Conservation (phyloP, 2,888 invertebrate genomes). For the Nysson spinosus region DNA sequence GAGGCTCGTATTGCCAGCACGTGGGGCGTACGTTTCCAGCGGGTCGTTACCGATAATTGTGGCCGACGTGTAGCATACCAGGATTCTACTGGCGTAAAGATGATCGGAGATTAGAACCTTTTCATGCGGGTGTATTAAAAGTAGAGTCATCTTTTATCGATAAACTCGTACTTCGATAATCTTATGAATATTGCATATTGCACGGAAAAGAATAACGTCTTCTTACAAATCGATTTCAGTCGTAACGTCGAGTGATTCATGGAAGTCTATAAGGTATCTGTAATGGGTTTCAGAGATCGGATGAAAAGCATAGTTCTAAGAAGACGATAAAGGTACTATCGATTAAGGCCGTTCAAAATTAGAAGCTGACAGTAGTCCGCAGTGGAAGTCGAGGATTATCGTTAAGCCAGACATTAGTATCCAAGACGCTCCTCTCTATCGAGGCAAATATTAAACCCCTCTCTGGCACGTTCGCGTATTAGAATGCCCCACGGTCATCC, state of each 20-base stretch:
- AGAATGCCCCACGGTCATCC: slow-evolving; percentile 13
- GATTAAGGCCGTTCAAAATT: too few relatives aligned
- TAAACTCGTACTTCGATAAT: not conserved
- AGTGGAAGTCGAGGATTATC: too few relatives aligned
- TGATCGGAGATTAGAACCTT: slow-evolving; percentile 16
- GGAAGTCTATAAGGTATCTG: too few relatives aligned
- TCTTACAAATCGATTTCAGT: too few relatives aligned
- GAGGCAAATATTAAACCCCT: slow-evolving; percentile 23
- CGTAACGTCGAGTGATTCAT: too few relatives aligned
- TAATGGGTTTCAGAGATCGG: too few relatives aligned
- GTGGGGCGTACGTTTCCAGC: slow-evolving; percentile 21
- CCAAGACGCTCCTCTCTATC: slow-evolving; percentile 6
- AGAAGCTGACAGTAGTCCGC: too few relatives aligned
- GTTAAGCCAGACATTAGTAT: not conserved
- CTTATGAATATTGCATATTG: too few relatives aligned
- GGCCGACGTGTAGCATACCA: slow-evolving; percentile 16
- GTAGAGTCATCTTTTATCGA: slow-evolving; percentile 7
- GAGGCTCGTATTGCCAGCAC: slow-evolving; percentile 12
- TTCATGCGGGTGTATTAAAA: slow-evolving; percentile 5
- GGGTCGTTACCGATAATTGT: slow-evolving; percentile 33
- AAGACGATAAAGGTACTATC: too few relatives aligned
- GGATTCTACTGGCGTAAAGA: slow-evolving; percentile 11
- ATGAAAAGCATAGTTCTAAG: too few relatives aligned
- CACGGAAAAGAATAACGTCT: too few relatives aligned
- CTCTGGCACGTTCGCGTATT: slow-evolving; percentile 5